Base-by-base conservation (phyloP, 2,888 invertebrate species). In the Drosophila differens region DNA sequence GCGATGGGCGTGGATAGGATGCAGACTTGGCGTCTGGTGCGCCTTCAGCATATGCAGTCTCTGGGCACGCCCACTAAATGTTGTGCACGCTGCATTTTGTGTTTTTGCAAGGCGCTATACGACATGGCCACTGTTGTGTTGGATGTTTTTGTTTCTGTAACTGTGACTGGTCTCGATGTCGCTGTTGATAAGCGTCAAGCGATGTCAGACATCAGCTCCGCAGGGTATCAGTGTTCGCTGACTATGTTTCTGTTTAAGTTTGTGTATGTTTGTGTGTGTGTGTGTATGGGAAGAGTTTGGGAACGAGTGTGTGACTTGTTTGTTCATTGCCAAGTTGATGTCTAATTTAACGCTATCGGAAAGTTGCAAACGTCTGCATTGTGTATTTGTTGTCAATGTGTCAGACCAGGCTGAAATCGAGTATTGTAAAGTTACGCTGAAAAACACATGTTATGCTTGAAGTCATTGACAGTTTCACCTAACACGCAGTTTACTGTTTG, bases 341-440 rank as follows among this genome's bases (percentile, higher is more conserved):
- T 85, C 85, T 85, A 85, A 85, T 85, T 85, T 85, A 90, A 90
- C 90, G 90, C 89, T 88, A 85, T 85, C 90, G 76, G 63, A 82
- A 81, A 82, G 80, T 87, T 87, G 75, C 70, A 73, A 87, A 78
- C 85, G 70, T 63, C 79, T 84, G 79, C 77, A 63, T 64, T 76
- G 52, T 65, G 74, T 71, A 63, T 74, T 70, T 63, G 58, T 78
- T 90, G 90, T 90, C 85, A 90, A 85, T 80, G 82, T 85, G 90
- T 85, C 88, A 77, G 59, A 59, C 49, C 58, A 63, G 80, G 54
- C 74, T 65, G 74, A 84, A 82, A 84, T 74, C 68, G 74, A 61
- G 83, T 73, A 72, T 72, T 74, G 86, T 81, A 67, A 81, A 61
- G 62, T 66, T 72, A 70, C 68, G 84, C 71, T 83, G 69, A 64